These are phyloP conservation scores for Plutella xylostella DNA, from an alignment of 2,888 invertebrate species.

Conservation along the genomic window DNA sequence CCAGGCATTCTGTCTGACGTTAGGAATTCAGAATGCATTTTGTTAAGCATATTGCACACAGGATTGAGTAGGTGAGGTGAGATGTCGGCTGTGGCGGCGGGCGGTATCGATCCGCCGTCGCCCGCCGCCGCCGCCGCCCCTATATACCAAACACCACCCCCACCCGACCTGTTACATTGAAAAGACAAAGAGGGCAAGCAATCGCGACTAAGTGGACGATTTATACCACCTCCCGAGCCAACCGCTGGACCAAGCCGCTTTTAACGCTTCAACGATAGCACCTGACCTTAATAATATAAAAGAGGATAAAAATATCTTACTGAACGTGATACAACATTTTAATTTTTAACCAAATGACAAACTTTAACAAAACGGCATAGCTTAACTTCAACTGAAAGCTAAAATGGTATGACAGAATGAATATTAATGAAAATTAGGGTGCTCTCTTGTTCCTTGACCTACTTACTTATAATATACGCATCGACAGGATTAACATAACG, in stretches of 20 bases:
- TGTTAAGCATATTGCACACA: slow-evolving; percentile 8
- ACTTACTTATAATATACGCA: too few species aligned
- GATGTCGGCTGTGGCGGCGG: slow-evolving; percentile 5
- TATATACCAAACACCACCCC: neutral
- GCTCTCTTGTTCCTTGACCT: too few species aligned
- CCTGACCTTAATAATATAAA: slow-evolving; percentile 4
- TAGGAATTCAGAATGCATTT: slow-evolving; percentile 1
- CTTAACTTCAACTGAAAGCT: too few species aligned
- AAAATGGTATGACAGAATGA: too few species aligned
- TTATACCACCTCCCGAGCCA: neutral
- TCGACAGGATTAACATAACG: too few species aligned
- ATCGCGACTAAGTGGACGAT: slow-evolving; percentile 1
- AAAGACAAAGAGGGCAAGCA: slow-evolving; percentile 3
- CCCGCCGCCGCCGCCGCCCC: neutral
- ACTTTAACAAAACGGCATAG: too few species aligned
- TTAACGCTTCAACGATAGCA: neutral
- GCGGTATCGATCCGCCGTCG: slow-evolving; percentile 1
- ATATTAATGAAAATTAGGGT: too few species aligned
- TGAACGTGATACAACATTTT: too few species aligned
- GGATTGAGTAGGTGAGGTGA: slow-evolving; percentile 13
- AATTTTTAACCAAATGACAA: too few species aligned
- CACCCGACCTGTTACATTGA: neutral
- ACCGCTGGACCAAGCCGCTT: slow-evolving; percentile 4
- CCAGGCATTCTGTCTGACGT: too few species aligned
- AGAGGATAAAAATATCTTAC: too few species aligned